Conservation (phyloP, 1,140 invertebrate species). For the Bradysia coprophila region DNA sequence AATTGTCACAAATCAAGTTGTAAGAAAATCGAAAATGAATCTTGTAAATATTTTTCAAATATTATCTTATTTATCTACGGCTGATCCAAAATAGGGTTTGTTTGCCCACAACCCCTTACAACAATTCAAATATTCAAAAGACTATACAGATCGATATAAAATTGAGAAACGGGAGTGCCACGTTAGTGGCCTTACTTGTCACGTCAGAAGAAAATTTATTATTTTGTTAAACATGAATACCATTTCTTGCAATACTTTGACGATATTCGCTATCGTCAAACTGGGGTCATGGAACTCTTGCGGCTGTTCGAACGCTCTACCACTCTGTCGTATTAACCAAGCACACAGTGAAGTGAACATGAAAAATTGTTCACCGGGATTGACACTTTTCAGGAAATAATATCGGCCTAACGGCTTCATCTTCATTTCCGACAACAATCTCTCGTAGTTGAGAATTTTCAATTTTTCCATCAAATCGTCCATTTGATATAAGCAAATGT, state of each 20-base stretch:
- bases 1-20: too few relatives aligned
- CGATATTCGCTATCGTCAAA: slow-evolving; percentile 64
- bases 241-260: slow-evolving; percentile 51
- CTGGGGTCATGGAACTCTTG: slow-evolving; percentile 89
- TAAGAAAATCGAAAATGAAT: too few relatives aligned
- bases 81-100: too few relatives aligned
- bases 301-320: slow-evolving; percentile 62
- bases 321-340: slow-evolving; percentile 76
- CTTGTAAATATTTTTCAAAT: too few relatives aligned
- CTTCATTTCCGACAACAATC: slow-evolving; percentile 58
- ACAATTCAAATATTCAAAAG: too few relatives aligned
- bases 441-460: slow-evolving; percentile 79
- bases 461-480: slow-evolving; percentile 61
- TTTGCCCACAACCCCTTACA: too few relatives aligned
- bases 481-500: slow-evolving; percentile 13
- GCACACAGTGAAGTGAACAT: slow-evolving; percentile 78
- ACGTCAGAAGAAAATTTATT: too few relatives aligned
- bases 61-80: too few relatives aligned
- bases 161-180: too few relatives aligned
- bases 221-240: too few relatives aligned
- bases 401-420: slow-evolving; percentile 72
- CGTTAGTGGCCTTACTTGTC: too few relatives aligned
- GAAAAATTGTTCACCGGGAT: slow-evolving; percentile 93
- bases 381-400: slow-evolving; percentile 82
- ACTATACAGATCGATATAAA: too few relatives aligned